These are phyloP conservation scores for Habrosyne pyritoides DNA, from an alignment of 2,888 invertebrate genomes.

Conservation along the genomic window DNA sequence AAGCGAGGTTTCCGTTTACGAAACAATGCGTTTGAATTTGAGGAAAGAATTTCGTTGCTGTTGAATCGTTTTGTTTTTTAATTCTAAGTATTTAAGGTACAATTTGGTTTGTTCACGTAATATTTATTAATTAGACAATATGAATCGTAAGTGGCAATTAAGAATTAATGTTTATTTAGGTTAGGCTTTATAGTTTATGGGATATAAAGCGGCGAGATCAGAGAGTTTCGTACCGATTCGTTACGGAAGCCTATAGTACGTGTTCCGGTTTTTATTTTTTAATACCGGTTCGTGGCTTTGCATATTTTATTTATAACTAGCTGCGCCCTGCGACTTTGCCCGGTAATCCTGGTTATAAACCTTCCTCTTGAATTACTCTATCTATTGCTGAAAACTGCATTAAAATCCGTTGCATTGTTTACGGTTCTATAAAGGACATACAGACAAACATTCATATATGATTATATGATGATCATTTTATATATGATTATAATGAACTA, in stretches of 20 bases:
- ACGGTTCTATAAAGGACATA: no score
- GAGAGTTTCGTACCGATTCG: constrained; percentile 18
- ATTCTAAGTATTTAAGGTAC: constrained; percentile 8
- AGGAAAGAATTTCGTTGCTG: neutral
- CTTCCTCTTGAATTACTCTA: no score
- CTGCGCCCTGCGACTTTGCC: no score
- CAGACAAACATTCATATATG: no score
- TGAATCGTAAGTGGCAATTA: constrained; percentile 33
- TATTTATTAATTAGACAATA: constrained; percentile 30
- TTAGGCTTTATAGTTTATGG: constrained; percentile 27
- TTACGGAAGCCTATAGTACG: constrained; percentile 24
- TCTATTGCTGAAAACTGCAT: no score
- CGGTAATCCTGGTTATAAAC: no score
- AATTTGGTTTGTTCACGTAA: constrained; percentile 19
- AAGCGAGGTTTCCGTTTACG: neutral
- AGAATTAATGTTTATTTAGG: constrained; percentile 37
- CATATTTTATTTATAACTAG: constrained; percentile 1
- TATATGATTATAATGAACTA: no score
- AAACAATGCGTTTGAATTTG: neutral
- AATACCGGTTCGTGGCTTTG: neutral
- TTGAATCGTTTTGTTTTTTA: constrained; percentile 8
- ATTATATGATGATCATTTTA: no score
- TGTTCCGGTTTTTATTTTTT: constrained; percentile 6
- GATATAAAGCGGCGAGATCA: constrained; percentile 19
- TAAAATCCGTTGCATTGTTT: no score